phyloP scores from a whole-genome alignment of 2,113 vertebrate species.

The Gobio gobio region DNA sequence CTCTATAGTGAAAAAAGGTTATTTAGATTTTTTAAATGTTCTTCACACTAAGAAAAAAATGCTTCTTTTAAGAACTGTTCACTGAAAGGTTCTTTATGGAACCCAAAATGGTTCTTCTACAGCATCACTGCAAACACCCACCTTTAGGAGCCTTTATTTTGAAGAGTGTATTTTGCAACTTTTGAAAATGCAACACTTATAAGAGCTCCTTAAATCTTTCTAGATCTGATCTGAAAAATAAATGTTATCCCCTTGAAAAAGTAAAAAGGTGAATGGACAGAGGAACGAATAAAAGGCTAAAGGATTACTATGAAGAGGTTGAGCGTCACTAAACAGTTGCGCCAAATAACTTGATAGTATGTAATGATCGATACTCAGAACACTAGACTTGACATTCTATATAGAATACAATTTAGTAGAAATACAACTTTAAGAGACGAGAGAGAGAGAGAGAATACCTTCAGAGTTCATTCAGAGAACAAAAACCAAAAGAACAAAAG shows the following conservation, averaged over 20 bases:
- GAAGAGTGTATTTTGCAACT: neutral
- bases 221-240: neutral
- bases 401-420: constrained; percentile 13
- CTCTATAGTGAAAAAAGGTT: too few relatives aligned
- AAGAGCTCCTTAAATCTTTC: too few relatives aligned
- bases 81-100: too few relatives aligned
- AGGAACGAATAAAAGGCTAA: neutral
- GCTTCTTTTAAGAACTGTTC: too few relatives aligned
- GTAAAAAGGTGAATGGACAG: neutral
- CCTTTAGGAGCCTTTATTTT: too few relatives aligned
- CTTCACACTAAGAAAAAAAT: too few relatives aligned
- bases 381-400: neutral
- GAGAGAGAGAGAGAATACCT: neutral
- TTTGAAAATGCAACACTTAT: neutral
- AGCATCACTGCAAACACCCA: too few relatives aligned
- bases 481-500: neutral
- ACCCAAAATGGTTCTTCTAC: too few relatives aligned
- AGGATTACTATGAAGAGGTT: neutral
- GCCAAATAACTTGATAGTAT: neutral
- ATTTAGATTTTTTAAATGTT: too few relatives aligned
- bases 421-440: constrained; percentile 15
- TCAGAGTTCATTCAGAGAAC: constrained; percentile 22
- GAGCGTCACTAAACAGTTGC: neutral
- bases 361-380: neutral
- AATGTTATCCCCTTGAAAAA: neutral